These are phyloP conservation scores for Lordiphosa andalusiaca DNA, from an alignment of 2,888 invertebrate genomes.

Conservation along the genomic window DNA sequence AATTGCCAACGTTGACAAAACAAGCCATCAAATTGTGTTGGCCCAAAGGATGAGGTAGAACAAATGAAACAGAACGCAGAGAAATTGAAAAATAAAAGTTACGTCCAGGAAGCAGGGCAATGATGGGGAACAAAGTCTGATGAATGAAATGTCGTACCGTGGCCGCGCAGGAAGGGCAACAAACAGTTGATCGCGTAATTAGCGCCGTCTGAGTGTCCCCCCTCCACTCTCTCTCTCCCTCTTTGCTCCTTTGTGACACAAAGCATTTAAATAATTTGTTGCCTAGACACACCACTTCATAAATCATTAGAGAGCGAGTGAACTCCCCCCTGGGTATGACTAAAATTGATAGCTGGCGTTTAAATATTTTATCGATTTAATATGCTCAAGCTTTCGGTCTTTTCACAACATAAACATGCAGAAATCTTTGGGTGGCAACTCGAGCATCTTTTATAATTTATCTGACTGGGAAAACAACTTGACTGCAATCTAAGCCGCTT, in stretches of 20 bases:
- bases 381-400: constrained; percentile 23
- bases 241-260: background rate
- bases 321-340: constrained; percentile 12
- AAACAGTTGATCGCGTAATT: constrained; percentile 63
- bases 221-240: too few relatives aligned
- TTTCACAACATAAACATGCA: constrained; percentile 12
- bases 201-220: constrained; percentile 65
- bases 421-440: constrained; percentile 1
- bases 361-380: constrained; percentile 69
- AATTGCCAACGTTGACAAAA: constrained; percentile 30
- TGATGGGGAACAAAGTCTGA: constrained; percentile 49
- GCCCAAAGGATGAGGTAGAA: constrained; percentile 14
- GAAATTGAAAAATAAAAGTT: constrained; percentile 78
- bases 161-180: constrained; percentile 12
- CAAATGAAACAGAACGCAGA: constrained; percentile 31
- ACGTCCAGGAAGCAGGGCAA: constrained; percentile 20
- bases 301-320: background rate
- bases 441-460: constrained; percentile 32
- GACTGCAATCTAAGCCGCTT: constrained; percentile 54
- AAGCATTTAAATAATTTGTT: constrained; percentile 22
- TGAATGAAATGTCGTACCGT: constrained; percentile 65
- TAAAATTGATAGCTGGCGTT: constrained; percentile 65
- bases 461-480: constrained; percentile 1
- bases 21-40: constrained; percentile 8
- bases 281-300: constrained; percentile 4